phyloP scores from a whole-genome alignment of 2,797 vertebrate genomes.

The Lagocephalus sceleratus region DNA sequence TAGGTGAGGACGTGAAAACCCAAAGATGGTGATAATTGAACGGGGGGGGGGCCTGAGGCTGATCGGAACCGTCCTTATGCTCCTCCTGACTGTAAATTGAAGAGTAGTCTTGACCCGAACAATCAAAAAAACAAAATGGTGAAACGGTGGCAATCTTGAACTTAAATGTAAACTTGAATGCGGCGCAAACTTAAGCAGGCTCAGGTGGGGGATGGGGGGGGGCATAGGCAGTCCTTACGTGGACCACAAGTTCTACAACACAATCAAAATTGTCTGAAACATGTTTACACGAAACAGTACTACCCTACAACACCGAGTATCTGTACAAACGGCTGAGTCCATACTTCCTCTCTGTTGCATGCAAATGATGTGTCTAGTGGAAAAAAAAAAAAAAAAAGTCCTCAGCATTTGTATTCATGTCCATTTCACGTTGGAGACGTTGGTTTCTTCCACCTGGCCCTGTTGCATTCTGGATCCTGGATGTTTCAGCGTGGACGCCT shows the following conservation, averaged over 20 bases:
- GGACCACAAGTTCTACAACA: constrained; percentile 67
- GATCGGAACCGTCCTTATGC: constrained; percentile 22
- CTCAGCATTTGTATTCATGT: constrained; percentile 77
- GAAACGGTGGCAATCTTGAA: constrained; percentile 61
- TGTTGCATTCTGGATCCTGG: constrained; percentile 64
- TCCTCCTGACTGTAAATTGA: constrained; percentile 56
- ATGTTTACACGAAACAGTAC: constrained; percentile 80
- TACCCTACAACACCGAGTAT: constrained; percentile 69
- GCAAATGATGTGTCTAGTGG: constrained; percentile 83
- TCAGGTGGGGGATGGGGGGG: constrained; percentile 29
- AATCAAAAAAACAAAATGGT: constrained; percentile 62
- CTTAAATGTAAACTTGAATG: constrained; percentile 60
- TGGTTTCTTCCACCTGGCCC: constrained; percentile 58
- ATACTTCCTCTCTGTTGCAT: constrained; percentile 83
- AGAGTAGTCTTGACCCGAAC: constrained; percentile 54
- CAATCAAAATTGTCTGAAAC: constrained; percentile 70
- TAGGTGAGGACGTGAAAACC: constrained; percentile 50
- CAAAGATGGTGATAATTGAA: constrained; percentile 64
- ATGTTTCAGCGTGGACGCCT: constrained; percentile 65
- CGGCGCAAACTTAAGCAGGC: constrained; percentile 41
- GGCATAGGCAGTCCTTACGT: constrained; percentile 29
- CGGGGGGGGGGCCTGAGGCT: constrained; percentile 13
- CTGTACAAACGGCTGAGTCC: constrained; percentile 78
- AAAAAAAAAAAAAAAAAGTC: constrained; percentile 43
- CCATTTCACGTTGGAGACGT: constrained; percentile 74